Conservation (phyloP, 2,797 vertebrate species). For the Nannoperca australis region DNA sequence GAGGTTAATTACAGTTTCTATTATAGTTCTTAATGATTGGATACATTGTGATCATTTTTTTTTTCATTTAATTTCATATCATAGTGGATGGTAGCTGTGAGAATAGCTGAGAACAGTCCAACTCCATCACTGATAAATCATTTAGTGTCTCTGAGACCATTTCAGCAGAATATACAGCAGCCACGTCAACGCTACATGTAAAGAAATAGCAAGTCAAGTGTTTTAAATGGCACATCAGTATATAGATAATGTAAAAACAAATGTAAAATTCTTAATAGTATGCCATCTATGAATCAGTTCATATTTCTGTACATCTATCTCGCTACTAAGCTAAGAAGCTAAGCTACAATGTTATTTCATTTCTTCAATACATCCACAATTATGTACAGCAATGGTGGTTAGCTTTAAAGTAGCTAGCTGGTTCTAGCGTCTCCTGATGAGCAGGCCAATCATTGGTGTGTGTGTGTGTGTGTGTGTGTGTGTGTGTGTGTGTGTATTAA, state of each 20-base stretch:
- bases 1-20: too few relatives aligned
- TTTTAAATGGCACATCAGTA: background rate
- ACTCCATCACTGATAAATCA: background rate
- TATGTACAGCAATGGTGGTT: background rate
- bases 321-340: background rate
- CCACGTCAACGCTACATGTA: background rate
- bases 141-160: background rate
- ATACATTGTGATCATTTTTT: too few relatives aligned
- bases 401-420: background rate
- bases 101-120: background rate
- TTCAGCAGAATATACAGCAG: background rate
- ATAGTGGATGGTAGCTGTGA: background rate
- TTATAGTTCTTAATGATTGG: background rate
- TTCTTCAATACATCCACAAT: background rate
- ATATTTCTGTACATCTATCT: too few relatives aligned
- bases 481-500: too few relatives aligned
- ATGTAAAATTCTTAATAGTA: background rate
- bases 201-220: background rate
- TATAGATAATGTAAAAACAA: background rate
- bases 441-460: too few relatives aligned
- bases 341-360: background rate
- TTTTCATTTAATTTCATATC: background rate
- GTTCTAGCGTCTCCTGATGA: too few relatives aligned
- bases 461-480: too few relatives aligned
- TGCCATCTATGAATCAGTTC: background rate